phyloP scores from a whole-genome alignment of 2,888 invertebrate species.

The Lasioglossum lativentre region DNA sequence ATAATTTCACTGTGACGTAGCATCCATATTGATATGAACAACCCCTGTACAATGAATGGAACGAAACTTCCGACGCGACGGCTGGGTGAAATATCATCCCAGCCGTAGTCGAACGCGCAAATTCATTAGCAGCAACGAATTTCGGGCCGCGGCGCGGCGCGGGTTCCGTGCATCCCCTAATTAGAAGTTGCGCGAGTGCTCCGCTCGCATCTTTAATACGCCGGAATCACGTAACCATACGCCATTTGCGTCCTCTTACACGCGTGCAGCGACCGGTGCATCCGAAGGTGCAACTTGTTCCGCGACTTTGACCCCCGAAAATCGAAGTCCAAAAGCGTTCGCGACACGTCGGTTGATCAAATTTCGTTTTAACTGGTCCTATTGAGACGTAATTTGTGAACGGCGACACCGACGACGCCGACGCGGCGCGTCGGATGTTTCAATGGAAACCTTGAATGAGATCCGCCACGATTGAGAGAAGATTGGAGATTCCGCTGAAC shows the following conservation, averaged over 20 bases:
- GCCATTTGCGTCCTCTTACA: not conserved
- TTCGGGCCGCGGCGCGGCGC: not conserved
- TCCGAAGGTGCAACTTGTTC: not conserved
- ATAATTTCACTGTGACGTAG: not conserved
- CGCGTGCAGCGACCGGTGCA: not conserved
- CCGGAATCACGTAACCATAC: not conserved
- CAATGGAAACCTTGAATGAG: not conserved
- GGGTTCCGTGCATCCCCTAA: not conserved
- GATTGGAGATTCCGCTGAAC: slow-evolving; percentile 6
- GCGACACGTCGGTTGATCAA: not conserved
- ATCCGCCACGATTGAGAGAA: not conserved
- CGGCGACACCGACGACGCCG: not conserved
- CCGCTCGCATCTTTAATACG: slow-evolving; percentile 18
- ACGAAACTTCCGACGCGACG: not conserved
- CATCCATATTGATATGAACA: not conserved
- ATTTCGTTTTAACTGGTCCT: not conserved
- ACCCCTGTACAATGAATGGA: not conserved
- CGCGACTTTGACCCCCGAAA: not conserved
- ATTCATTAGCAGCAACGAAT: slow-evolving; percentile 20
- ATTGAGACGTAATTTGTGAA: not conserved
- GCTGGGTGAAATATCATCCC: not conserved
- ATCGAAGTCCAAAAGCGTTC: not conserved
- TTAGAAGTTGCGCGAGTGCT: slow-evolving; percentile 12
- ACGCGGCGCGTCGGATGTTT: not conserved
- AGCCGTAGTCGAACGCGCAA: slow-evolving; percentile 2